These are phyloP conservation scores for Theocolax elegans DNA, from an alignment of 1,140 invertebrate genomes.

Conservation along the genomic window DNA sequence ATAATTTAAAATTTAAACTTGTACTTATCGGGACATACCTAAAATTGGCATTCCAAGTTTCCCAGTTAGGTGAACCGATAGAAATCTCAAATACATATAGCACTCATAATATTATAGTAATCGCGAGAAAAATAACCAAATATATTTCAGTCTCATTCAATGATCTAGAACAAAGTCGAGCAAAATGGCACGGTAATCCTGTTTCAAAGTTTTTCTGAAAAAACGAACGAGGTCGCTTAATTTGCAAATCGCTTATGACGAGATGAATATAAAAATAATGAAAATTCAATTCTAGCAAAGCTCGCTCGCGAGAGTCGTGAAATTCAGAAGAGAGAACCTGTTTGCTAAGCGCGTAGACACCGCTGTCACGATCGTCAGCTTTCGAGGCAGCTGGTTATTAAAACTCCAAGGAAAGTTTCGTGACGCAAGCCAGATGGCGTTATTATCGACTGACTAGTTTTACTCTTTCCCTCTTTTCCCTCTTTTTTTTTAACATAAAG, in stretches of 20 bases:
- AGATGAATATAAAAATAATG: conserved; percentile 33
- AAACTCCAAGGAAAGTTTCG: conserved; percentile 40
- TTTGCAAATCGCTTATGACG: conserved; percentile 27
- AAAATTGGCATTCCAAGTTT: too few species aligned
- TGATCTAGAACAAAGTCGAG: too few species aligned
- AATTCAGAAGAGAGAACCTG: conserved; percentile 18
- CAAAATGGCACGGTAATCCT: too few species aligned
- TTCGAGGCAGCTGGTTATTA: conserved; percentile 41
- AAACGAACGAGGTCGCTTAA: too few species aligned
- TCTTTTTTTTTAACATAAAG: conserved; percentile 12
- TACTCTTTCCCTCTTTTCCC: conserved; percentile 19
- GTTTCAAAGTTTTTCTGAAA: too few species aligned
- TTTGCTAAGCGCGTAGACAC: conserved; percentile 28
- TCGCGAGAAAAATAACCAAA: too few species aligned
- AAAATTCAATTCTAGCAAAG: conserved; percentile 31
- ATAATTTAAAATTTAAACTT: background rate
- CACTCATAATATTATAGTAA: too few species aligned
- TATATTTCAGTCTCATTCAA: too few species aligned
- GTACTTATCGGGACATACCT: too few species aligned
- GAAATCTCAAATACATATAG: too few species aligned
- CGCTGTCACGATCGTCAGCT: conserved; percentile 33
- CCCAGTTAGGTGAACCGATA: too few species aligned
- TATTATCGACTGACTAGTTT: conserved; percentile 43
- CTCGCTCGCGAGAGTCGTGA: background rate
- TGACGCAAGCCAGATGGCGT: conserved; percentile 37